Base-by-base conservation (phyloP, 2,113 vertebrate genomes). In the Equus quagga region DNA sequence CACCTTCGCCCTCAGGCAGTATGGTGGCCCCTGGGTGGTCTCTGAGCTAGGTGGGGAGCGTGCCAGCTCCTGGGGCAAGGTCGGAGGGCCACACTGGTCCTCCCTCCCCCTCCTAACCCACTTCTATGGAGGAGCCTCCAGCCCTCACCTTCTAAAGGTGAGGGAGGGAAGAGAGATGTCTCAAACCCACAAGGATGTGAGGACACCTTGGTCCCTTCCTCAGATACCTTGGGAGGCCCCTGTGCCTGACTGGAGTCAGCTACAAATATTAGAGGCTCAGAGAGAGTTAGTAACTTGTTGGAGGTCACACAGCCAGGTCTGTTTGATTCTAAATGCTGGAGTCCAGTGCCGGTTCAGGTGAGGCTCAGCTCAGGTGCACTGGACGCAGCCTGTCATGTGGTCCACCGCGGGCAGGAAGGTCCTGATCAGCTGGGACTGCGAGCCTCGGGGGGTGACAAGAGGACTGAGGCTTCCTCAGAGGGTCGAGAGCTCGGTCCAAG, bases 1-100 rank as follows among this genome's bases (percentile, higher is more conserved):
- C 15, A 6, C 26, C 62, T n/a, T 24, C 10, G 0, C 17, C 36
- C 70, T 72, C n/a, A 6, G 69, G 15, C 36, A 3, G 1, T 2
- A n/a, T 3, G 8, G 17, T 18, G 54, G 44, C 46, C 70, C 11
- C 12, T 15, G 21, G 31, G 36, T 62, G 56, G 19, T 23, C 26
- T 56, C 69, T 54, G 46, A 79, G 54, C 12, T 8, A 4, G 44
- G 51, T n/a, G 31, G 73, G 15, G 23, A 28, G 31, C 65, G 24
- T 58, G 26, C 64, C 56, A 90, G 64, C 79, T 33, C 44, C 64
- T 62, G 26, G 69, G 67, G 8, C 58, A 8, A 75, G 51, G 14
- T 18, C 2, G 2, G 49, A 44, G 84, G n/a, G 14, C 19, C 15
- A 28, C 65, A 28, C 3, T 3, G 31, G 6, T 4, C 76, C 5